Evolutionary conservation across 2,888 invertebrate species (phyloP), one percentile per base, ranked within the genome.

Genomic region (Limenitis camilla): DNA sequence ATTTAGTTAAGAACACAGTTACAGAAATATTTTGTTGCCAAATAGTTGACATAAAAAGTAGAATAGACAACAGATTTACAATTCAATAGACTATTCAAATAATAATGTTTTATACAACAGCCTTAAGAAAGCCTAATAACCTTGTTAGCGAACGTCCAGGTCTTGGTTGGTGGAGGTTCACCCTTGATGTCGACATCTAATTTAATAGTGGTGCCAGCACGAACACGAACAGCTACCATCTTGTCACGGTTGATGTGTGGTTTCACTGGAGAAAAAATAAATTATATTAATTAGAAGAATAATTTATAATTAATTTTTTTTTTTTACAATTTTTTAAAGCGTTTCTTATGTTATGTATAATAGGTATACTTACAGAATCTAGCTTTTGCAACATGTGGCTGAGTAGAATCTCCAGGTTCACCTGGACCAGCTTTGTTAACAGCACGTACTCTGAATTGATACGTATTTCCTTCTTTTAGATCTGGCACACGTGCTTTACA

Each of bases 221-320:
- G 93, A 4, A 98, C 93, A 70, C 94, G 94, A 0, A 97, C 89
- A 1, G 94, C 92, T 57, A 94, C 93, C 78, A 98, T 90, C 84
- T 97, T 97, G 62, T 97, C 96, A 56, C 98, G 93, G 79, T 98
- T 97, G 76, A 99, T 99, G 65, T 91, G 90, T 42, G 99, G 99
- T 81, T 97, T 96, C 75, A 98, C 96, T 96, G 87, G 43, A 48
- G 40, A 10, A 33, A 19, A 35, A 38, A 44, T 38, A 29, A 49
- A 33, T 30, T 8, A 1, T 11, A 19, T 36, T 11, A 29, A 32
- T 2, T 10, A 33, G 9, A 3, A 8, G 33, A 8, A 9, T 3
- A 33, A 33, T 19, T n/a, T n/a, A n/a, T n/a, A n/a, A n/a, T n/a
- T n/a, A n/a, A n/a, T n/a, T n/a, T n/a, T n/a, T n/a, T n/a, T n/a